Percentiles rank a stretch among this genome's conserved stretches.
Evolutionary conservation across 2,113 vertebrate species (phyloP).

Genomic region (Malurus cyaneus): DNA sequence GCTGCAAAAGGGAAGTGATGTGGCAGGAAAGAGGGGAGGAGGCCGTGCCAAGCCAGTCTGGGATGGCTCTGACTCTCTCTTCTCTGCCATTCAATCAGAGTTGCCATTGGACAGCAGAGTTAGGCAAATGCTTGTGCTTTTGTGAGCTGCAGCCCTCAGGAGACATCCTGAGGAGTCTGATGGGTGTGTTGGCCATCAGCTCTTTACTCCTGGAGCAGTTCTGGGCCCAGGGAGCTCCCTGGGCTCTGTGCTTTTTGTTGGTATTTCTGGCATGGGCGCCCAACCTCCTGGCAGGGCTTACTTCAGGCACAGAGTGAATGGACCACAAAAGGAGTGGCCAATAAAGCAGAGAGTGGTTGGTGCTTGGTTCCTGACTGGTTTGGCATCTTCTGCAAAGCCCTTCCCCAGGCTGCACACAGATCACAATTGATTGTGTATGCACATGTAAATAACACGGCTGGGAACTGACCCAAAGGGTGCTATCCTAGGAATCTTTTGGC

Average conservation of each 20-base stretch:
- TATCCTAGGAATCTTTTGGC: not conserved
- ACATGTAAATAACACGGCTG: not conserved
- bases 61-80: not conserved
- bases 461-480: not conserved
- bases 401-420: not conserved
- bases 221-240: not conserved
- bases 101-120: not conserved
- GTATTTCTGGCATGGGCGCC: not conserved
- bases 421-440: accelerated
- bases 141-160: not conserved
- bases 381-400: not conserved
- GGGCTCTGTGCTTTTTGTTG: not conserved
- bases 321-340: not conserved
- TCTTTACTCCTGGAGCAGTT: not conserved
- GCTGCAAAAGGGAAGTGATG: not conserved
- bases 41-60: not conserved
- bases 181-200: not conserved
- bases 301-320: not conserved
- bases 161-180: not conserved
- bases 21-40: not conserved
- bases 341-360: not conserved
- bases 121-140: not conserved
- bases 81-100: not conserved
- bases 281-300: not conserved
- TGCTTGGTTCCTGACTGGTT: not conserved